Percentiles rank a stretch among this genome's conserved stretches.
Evolutionary conservation across 2,888 invertebrate genomes (phyloP).

Genomic region (Cosmorhoe ocellata): DNA sequence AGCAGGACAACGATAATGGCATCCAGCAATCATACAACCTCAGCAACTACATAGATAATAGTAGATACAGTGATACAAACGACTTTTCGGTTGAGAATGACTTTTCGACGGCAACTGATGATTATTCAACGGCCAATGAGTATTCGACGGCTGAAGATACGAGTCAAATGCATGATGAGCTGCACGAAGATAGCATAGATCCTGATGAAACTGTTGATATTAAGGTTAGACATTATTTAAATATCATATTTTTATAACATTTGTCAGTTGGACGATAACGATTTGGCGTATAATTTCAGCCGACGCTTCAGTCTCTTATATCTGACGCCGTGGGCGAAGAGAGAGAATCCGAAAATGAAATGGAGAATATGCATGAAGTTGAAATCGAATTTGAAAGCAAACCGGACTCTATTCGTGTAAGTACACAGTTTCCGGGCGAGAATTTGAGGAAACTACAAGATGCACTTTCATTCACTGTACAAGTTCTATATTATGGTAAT

Average conservation of each 20-base stretch:
- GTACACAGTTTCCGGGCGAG: not conserved
- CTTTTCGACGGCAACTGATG: constrained; percentile 2
- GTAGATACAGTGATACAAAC: not conserved
- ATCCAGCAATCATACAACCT: constrained; percentile 3
- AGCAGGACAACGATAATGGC: constrained; percentile 10
- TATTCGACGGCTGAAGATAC: not conserved
- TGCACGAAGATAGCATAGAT: constrained; percentile 4
- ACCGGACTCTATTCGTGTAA: constrained; percentile 9
- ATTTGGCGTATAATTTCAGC: no score
- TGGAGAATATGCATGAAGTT: constrained; percentile 23
- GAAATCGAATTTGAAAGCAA: constrained; percentile 23
- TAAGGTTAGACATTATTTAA: no score
- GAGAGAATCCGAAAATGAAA: constrained; percentile 31
- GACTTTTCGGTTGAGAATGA: constrained; percentile 5
- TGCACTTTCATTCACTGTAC: no score
- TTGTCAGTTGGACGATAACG: no score
- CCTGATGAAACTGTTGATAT: constrained; percentile 16
- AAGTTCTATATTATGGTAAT: no score
- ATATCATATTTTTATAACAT: not conserved
- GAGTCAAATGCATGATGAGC: constrained; percentile 17
- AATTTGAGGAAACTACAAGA: no score
- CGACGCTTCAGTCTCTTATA: constrained; percentile 41
- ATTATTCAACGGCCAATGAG: constrained; percentile 3
- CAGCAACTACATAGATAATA: constrained; percentile 17
- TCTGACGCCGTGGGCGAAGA: constrained; percentile 41